These are phyloP conservation scores for Sardinella longiceps DNA, from an alignment of 2,797 vertebrate species.

Conservation along the genomic window DNA sequence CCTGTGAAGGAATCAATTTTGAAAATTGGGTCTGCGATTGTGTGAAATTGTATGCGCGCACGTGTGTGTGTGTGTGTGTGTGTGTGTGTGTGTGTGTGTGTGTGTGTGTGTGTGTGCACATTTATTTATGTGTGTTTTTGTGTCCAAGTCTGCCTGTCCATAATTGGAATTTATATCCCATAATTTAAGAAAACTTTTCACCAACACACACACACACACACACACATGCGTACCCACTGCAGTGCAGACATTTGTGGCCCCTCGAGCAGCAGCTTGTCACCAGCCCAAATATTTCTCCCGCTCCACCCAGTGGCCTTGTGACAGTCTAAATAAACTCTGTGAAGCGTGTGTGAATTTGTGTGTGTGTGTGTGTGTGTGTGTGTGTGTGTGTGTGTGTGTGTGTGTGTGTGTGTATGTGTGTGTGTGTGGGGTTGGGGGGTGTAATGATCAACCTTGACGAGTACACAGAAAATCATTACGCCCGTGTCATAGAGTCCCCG, in stretches of 20 bases:
- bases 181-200: background rate
- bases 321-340: background rate
- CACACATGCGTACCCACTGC: background rate
- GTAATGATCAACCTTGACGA: constrained; percentile 33
- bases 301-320: background rate
- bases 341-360: background rate
- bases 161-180: constrained; percentile 19
- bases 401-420: background rate
- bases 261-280: background rate
- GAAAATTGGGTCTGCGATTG: constrained; percentile 8
- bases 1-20: background rate
- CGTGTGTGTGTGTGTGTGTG: background rate
- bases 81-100: constrained; percentile 2
- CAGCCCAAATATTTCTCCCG: background rate
- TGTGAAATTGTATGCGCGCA: background rate
- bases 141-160: background rate
- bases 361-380: too few species aligned
- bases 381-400: background rate
- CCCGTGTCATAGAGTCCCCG: background rate
- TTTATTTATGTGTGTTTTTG: background rate
- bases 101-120: too few species aligned
- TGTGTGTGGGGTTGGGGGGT: background rate
- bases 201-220: background rate
- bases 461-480: constrained; percentile 4
- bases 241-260: background rate